phyloP scores from a whole-genome alignment of 2,888 invertebrate genomes.

The Drosophila quasianomalipes region DNA sequence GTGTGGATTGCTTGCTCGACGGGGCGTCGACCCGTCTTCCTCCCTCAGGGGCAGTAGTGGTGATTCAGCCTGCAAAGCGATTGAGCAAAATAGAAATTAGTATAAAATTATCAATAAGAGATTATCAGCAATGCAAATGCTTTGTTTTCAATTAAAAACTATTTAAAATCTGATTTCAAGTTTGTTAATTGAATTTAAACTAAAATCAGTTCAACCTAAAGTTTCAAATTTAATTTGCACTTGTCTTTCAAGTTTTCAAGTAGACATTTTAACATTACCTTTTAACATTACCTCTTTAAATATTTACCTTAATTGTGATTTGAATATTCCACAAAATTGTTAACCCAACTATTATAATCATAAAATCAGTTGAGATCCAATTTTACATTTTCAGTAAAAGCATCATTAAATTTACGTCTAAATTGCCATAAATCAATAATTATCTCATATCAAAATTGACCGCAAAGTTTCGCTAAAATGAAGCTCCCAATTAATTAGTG shows the following conservation, averaged over 20 bases:
- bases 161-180: neutral
- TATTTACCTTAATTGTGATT: too few relatives aligned
- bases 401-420: neutral
- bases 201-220: neutral
- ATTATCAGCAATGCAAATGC: neutral
- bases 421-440: neutral
- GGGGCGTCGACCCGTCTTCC: slow-evolving; percentile 44
- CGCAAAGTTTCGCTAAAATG: neutral
- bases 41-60: slow-evolving; percentile 81
- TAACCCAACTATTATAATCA: too few relatives aligned
- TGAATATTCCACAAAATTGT: too few relatives aligned
- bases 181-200: neutral
- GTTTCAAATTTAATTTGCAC: neutral
- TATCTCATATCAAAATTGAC: neutral
- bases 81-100: neutral
- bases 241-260: neutral
- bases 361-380: too few relatives aligned
- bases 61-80: slow-evolving; percentile 80
- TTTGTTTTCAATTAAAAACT: neutral
- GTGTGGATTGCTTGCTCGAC: slow-evolving; percentile 15
- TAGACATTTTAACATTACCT: neutral
- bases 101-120: neutral
- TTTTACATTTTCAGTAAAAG: neutral
- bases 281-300: too few relatives aligned
- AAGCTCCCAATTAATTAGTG: neutral